Conservation (phyloP, 2,888 invertebrate species). For the Didymodactylos carnosus region DNA sequence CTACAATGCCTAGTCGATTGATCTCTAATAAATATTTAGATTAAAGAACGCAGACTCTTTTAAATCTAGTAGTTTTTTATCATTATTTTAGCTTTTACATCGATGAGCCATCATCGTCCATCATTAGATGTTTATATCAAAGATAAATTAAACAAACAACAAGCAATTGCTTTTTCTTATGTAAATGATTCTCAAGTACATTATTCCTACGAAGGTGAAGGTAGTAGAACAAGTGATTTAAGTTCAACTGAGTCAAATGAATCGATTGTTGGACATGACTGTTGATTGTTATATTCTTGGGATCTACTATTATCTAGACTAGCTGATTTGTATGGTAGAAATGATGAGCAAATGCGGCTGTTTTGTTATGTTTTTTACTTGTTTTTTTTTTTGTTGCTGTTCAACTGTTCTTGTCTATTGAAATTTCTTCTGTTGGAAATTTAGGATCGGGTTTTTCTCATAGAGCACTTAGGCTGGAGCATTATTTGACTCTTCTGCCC, state of each 20-base stretch:
- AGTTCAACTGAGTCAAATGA: slow-evolving; percentile 1
- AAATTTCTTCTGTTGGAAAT: too few species aligned
- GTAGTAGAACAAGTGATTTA: slow-evolving; percentile 1
- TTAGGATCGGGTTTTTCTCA: too few species aligned
- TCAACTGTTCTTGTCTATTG: too few species aligned
- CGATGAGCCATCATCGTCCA: neutral
- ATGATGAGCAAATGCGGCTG: too few species aligned
- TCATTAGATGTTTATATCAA: neutral
- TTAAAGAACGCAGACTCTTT: neutral
- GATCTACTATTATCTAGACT: slow-evolving; percentile 6
- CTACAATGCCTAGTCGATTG: too few species aligned
- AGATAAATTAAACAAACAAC: neutral
- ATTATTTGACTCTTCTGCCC: too few species aligned
- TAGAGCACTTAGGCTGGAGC: too few species aligned
- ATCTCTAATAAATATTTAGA: too few species aligned
- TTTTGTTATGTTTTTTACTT: too few species aligned
- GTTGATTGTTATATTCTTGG: slow-evolving; percentile 6
- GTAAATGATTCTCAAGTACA: slow-evolving; percentile 2
- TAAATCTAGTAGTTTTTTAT: neutral
- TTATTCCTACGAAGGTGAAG: slow-evolving; percentile 8
- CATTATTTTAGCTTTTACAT: neutral
- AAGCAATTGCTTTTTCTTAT: neutral
- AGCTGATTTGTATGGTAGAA: slow-evolving; percentile 1
- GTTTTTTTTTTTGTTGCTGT: too few species aligned
- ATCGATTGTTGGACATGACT: slow-evolving; percentile 1